phyloP scores from a whole-genome alignment of 2,113 vertebrate species.

The Echinops telfairi region DNA sequence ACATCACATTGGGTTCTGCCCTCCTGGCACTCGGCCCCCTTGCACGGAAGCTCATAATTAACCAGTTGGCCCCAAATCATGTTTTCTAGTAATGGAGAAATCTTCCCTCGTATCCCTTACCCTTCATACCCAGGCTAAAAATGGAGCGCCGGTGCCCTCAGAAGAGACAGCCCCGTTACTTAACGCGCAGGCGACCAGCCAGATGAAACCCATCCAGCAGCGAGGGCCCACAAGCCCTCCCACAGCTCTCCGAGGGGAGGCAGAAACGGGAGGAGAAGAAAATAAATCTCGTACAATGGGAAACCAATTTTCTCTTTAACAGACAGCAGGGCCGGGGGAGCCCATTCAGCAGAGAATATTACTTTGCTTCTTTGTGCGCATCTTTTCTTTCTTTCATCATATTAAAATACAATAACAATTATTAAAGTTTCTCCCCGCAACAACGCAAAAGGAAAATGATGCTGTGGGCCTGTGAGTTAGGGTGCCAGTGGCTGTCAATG shows the following conservation, averaged over 20 bases:
- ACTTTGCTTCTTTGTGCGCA: slow-evolving; percentile 32
- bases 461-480: slow-evolving; percentile 36
- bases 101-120: slow-evolving; percentile 65
- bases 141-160: slow-evolving; percentile 62
- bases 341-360: slow-evolving; percentile 58
- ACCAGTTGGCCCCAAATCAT: slow-evolving; percentile 73
- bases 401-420: slow-evolving; percentile 77
- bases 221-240: slow-evolving; percentile 64
- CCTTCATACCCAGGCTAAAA: slow-evolving; percentile 72
- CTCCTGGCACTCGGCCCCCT: slow-evolving; percentile 38
- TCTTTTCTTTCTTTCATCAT: slow-evolving; percentile 33
- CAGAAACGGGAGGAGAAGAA: slow-evolving; percentile 35
- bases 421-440: slow-evolving; percentile 77
- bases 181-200: slow-evolving; percentile 69
- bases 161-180: slow-evolving; percentile 70
- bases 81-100: slow-evolving; percentile 80
- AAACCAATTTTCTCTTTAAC: slow-evolving; percentile 68
- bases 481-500: slow-evolving; percentile 35
- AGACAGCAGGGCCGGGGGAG: not conserved
- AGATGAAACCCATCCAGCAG: slow-evolving; percentile 74
- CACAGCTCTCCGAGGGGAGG: slow-evolving; percentile 47
- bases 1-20: slow-evolving; percentile 44
- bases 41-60: slow-evolving; percentile 69
- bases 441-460: slow-evolving; percentile 64
- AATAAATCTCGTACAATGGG: slow-evolving; percentile 68